phyloP scores from a whole-genome alignment of 1,140 invertebrate genomes.

The Drosophila guanche region DNA sequence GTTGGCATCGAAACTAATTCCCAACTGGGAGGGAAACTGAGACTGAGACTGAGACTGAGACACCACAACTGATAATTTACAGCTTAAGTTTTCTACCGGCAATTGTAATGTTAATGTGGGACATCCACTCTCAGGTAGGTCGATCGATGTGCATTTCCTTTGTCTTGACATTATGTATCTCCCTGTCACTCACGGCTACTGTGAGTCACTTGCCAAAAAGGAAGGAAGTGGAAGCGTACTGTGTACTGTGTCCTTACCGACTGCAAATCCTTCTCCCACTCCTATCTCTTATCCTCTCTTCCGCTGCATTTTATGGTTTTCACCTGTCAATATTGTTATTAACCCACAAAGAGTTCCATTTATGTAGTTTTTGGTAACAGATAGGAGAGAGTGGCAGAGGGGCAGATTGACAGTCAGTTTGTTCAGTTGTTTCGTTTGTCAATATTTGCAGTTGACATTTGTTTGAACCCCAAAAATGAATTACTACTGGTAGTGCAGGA shows the following conservation, averaged over 20 bases:
- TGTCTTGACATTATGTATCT: constrained; percentile 11
- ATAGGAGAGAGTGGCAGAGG: constrained; percentile 27
- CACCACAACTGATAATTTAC: constrained; percentile 60
- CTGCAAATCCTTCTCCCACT: constrained; percentile 25
- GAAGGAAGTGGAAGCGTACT: constrained; percentile 29
- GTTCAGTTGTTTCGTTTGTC: constrained; percentile 40
- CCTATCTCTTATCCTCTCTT: constrained; percentile 46
- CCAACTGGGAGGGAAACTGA: background rate
- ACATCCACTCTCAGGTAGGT: constrained; percentile 34
- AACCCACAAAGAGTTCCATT: constrained; percentile 64
- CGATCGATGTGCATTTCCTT: constrained; percentile 30
- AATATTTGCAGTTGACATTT: constrained; percentile 54
- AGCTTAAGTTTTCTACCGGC: constrained; percentile 40
- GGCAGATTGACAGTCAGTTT: constrained; percentile 31
- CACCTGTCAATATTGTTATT: constrained; percentile 63
- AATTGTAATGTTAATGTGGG: constrained; percentile 68
- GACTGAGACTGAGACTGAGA: too few relatives aligned
- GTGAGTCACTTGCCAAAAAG: constrained; percentile 45
- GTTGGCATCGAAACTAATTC: constrained; percentile 47
- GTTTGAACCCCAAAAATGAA: constrained; percentile 34
- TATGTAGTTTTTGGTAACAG: constrained; percentile 5
- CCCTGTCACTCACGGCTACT: constrained; percentile 6
- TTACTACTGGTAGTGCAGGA: constrained; percentile 37
- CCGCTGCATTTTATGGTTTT: constrained; percentile 58
- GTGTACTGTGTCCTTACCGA: constrained; percentile 33